phyloP scores from a whole-genome alignment of 2,888 invertebrate genomes.

The Noctua janthe region DNA sequence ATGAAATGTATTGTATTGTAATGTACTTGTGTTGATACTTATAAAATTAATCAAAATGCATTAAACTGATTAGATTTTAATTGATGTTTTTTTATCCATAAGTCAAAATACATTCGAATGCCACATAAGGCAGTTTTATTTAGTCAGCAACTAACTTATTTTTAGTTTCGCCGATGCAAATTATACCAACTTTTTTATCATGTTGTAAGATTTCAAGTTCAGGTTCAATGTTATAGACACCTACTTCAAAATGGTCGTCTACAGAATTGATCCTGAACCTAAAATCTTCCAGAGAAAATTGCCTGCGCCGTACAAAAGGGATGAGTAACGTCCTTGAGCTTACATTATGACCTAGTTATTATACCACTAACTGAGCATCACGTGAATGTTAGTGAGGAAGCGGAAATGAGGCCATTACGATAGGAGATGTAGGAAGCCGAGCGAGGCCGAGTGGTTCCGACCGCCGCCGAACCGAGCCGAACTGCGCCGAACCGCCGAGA shows the following conservation, averaged over 20 bases:
- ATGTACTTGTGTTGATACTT: too few relatives aligned
- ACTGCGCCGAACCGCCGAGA: conserved; percentile 58
- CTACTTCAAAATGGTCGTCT: neutral
- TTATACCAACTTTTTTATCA: neutral
- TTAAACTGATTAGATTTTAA: too few relatives aligned
- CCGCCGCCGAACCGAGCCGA: conserved; percentile 57
- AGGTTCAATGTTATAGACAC: neutral
- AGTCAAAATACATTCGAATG: neutral
- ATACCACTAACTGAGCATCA: conserved; percentile 62
- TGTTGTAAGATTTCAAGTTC: neutral
- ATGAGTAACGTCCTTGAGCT: conserved; percentile 66
- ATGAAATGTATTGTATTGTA: too few relatives aligned
- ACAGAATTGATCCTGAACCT: neutral
- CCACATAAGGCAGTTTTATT: neutral
- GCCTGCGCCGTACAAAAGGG: conserved; percentile 11
- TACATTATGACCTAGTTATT: conserved; percentile 71
- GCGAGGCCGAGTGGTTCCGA: conserved; percentile 77
- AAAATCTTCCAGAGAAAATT: neutral
- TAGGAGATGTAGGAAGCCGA: conserved; percentile 78
- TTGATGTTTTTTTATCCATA: neutral
- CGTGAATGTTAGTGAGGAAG: conserved; percentile 74
- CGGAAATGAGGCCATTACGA: conserved; percentile 76
- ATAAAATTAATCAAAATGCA: too few relatives aligned
- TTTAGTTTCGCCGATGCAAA: neutral
- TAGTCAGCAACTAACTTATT: neutral